Base-by-base conservation (phyloP, 2,797 vertebrate species). In the Gambusia yucatana region DNA sequence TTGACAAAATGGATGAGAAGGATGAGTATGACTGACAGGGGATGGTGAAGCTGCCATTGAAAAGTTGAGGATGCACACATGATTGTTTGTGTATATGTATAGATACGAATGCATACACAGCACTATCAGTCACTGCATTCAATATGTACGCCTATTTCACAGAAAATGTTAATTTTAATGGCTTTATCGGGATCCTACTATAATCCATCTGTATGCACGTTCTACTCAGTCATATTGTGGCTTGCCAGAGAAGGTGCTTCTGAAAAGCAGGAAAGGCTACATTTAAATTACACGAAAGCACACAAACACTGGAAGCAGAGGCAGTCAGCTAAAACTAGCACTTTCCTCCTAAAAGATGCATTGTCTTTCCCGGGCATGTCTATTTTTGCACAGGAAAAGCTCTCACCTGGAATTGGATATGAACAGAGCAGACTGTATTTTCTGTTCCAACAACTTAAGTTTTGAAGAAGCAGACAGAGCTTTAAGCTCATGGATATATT, bases 351-450 rank as follows among this genome's bases (percentile, higher is more conserved):
- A 44, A 88, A 84, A 88, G 57, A 90, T 77, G 78, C 71, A 73
- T 76, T 78, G 46, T 89, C 84, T 77, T 77, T 73, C 82, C 74
- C 63, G 71, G 63, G 16, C 82, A 72, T 57, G 48, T 88, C 87
- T 94, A 93, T 92, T 93, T 93, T 88, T 28, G 82, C 83, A 77
- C 73, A 67, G 73, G 67, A 65, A 76, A 88, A 87, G 50, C 17
- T 73, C 85, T 91, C 88, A 91, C 87, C 93, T 93, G 91, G 84
- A 88, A 85, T 82, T 81, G 86, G 88, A 83, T 81, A 83, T 75
- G 8, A 44, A 80, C 83, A 83, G 77, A 79, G 79, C 77, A 86
- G 83, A 84, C 84, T 88, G 89, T 88, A 86, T 90, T 89, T 89
- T 86, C 72, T 82, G 75, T 94, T 82, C 86, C 76, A 87, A 77